A percentile compares a stretch with the other conserved stretches of the same genome.
Conservation (phyloP, 2,797 vertebrate genomes). For the Aplochiton taeniatus region DNA sequence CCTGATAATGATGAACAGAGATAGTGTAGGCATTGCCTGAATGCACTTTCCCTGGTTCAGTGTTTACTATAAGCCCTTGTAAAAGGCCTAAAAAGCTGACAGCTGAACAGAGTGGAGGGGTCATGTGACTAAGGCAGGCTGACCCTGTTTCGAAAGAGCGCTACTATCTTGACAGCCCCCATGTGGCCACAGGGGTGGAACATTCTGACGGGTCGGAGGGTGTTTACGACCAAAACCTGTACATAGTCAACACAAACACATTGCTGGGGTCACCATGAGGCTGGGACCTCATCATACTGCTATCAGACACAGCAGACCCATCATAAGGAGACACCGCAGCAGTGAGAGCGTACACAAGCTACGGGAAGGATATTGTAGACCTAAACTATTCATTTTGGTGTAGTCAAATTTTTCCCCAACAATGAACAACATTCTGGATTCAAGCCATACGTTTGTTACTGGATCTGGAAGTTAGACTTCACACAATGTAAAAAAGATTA, state of each 20-base stretch:
- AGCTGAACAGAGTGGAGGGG: slow-evolving; percentile 4
- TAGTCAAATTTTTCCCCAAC: too few relatives aligned
- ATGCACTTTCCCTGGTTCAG: background rate
- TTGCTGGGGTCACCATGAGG: background rate
- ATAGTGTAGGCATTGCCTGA: too few relatives aligned
- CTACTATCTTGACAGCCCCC: slow-evolving; percentile 14
- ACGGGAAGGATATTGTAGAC: background rate
- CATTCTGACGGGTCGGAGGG: slow-evolving; percentile 4
- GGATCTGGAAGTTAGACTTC: too few relatives aligned
- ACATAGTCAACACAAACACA: background rate
- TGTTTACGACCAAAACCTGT: background rate
- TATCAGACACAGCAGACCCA: too few relatives aligned
- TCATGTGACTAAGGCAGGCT: slow-evolving; percentile 17
- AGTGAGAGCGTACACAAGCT: background rate
- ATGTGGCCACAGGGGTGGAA: background rate
- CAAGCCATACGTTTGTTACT: too few relatives aligned
- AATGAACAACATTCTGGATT: too few relatives aligned
- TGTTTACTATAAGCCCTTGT: background rate
- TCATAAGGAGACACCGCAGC: background rate
- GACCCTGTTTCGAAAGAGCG: slow-evolving; percentile 11
- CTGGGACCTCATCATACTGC: background rate
- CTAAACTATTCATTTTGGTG: too few relatives aligned
- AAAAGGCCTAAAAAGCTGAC: background rate
- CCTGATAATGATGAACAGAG: background rate
- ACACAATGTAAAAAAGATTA: too few relatives aligned